phyloP scores from a whole-genome alignment of 2,113 vertebrate species.

The Spea multiplicata region DNA sequence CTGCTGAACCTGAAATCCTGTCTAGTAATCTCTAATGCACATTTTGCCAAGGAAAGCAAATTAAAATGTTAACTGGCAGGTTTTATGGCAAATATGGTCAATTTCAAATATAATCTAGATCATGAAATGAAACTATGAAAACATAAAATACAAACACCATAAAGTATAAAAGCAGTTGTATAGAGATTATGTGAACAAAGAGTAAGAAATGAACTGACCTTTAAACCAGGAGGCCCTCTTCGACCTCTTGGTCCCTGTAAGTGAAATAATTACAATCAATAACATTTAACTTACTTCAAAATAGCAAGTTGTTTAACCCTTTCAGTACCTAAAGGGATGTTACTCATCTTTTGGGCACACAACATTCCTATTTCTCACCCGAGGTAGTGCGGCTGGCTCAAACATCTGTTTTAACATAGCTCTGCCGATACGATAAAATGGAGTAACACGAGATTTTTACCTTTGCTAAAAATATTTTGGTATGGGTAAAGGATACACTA shows the following conservation, averaged over 20 bases:
- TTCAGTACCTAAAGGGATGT: too few species aligned
- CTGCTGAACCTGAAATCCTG: constrained; percentile 13
- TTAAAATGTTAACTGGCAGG: neutral
- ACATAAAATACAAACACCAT: neutral
- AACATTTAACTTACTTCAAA: neutral
- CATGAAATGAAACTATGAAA: neutral
- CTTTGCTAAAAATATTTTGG: too few species aligned
- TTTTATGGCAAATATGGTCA: neutral
- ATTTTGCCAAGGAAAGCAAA: constrained; percentile 21
- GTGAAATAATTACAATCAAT: constrained; percentile 12
- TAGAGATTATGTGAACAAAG: neutral
- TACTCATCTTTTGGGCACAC: too few species aligned
- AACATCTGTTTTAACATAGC: too few species aligned
- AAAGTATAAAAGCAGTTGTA: neutral
- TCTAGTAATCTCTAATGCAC: neutral
- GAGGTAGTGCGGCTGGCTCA: too few species aligned
- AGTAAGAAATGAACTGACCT: constrained; percentile 55
- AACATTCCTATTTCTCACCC: too few species aligned
- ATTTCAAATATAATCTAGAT: neutral
- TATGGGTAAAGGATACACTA: too few species aligned
- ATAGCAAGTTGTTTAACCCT: neutral
- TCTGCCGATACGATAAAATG: too few species aligned
- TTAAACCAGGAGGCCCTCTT: constrained; percentile 55
- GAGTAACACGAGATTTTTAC: too few species aligned
- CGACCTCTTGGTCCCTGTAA: constrained; percentile 60